Evolutionary conservation across 2,888 invertebrate species (phyloP).

Genomic region (Melinopterus prodromus): DNA sequence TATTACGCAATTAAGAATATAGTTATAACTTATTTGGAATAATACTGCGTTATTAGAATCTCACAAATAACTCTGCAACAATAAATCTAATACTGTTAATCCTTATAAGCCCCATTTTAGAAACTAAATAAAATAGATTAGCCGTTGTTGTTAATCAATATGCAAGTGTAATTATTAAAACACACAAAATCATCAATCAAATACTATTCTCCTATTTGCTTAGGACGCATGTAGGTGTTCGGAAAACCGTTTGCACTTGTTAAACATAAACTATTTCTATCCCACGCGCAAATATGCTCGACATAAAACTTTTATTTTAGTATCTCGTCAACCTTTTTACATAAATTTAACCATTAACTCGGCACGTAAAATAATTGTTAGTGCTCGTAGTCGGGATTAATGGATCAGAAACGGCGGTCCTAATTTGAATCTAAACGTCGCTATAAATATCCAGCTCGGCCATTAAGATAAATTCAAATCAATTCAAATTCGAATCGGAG

Average conservation of each 20-base stretch:
- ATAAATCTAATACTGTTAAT: too few species aligned
- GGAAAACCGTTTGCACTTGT: not conserved
- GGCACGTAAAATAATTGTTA: not conserved
- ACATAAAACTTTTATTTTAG: not conserved
- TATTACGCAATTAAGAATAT: too few species aligned
- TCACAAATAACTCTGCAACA: too few species aligned
- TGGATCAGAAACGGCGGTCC: not conserved
- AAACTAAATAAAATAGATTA: too few species aligned
- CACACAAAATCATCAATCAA: too few species aligned
- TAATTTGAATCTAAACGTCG: not conserved
- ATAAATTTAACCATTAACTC: not conserved
- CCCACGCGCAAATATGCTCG: not conserved
- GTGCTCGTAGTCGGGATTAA: not conserved
- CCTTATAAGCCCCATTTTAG: too few species aligned
- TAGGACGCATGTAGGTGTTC: too few species aligned
- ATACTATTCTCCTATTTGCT: too few species aligned
- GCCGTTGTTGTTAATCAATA: too few species aligned
- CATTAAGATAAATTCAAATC: slow-evolving; percentile 4
- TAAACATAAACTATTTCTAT: not conserved
- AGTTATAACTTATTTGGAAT: too few species aligned
- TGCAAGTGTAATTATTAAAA: too few species aligned
- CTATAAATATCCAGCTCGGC: not conserved
- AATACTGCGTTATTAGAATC: too few species aligned
- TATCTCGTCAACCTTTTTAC: not conserved
- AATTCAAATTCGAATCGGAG: not conserved